Evolutionary conservation across 2,797 vertebrate genomes (phyloP).

Genomic region (Falco berigora): DNA sequence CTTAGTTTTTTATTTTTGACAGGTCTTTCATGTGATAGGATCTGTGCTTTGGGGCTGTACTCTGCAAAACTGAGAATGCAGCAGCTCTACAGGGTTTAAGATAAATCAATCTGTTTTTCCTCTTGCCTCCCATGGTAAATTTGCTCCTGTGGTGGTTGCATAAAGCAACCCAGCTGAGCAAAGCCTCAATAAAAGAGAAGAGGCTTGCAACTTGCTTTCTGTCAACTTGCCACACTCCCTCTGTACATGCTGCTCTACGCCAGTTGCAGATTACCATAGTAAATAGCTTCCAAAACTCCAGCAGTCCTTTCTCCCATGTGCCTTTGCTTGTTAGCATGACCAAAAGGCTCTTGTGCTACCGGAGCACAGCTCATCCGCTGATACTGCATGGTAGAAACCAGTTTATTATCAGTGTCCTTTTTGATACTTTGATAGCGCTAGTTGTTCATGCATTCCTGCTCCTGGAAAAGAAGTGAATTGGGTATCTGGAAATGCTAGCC

Average conservation of each 20-base stretch:
- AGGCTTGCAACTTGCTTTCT: constrained; percentile 4
- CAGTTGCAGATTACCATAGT: constrained; percentile 6
- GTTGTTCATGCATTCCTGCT: background rate
- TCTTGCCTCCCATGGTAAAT: background rate
- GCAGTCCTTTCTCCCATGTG: background rate
- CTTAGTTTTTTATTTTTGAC: background rate
- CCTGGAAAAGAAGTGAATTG: background rate
- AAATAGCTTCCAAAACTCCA: constrained; percentile 10
- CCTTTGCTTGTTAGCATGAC: background rate
- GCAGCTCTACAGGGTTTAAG: background rate
- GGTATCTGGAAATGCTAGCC: background rate
- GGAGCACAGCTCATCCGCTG: background rate
- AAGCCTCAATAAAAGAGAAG: constrained; percentile 12
- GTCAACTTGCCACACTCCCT: constrained; percentile 15
- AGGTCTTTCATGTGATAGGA: background rate
- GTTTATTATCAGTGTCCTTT: background rate
- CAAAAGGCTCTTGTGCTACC: background rate
- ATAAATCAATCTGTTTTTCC: background rate
- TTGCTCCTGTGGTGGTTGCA: constrained; percentile 3
- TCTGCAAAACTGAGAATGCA: background rate
- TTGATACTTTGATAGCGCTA: background rate
- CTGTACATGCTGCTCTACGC: constrained; percentile 1
- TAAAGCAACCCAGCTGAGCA: constrained; percentile 27
- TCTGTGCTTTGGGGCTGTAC: background rate
- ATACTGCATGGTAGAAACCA: background rate